Conservation (phyloP, 1,140 invertebrate species). For the Colletes latitarsis region DNA sequence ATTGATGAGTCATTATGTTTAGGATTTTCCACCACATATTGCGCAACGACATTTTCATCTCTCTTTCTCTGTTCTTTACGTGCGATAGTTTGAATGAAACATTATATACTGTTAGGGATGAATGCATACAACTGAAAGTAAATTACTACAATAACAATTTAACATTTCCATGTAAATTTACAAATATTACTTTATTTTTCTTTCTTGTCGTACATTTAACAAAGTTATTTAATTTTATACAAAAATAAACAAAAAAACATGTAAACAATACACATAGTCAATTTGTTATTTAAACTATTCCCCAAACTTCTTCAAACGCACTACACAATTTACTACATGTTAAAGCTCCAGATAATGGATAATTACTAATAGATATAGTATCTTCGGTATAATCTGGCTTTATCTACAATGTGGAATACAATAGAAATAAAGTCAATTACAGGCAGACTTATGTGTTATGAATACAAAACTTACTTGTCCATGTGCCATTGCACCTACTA, state of each 20-base stretch:
- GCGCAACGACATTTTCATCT: constrained; percentile 6
- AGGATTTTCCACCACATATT: constrained; percentile 19
- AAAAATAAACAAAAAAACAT: constrained; percentile 8
- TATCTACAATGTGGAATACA: constrained; percentile 81
- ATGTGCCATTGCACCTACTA: constrained; percentile 98
- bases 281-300: constrained; percentile 84
- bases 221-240: not conserved
- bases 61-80: not conserved
- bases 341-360: constrained; percentile 97
- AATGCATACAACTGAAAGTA: not conserved
- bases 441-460: not conserved
- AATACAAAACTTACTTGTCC: constrained; percentile 86
- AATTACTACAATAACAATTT: too few species aligned
- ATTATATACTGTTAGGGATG: not conserved
- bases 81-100: not conserved
- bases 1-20: constrained; percentile 67
- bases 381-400: constrained; percentile 96
- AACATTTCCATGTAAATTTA: not conserved
- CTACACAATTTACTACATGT: constrained; percentile 98
- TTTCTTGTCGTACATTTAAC: not conserved
- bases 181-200: not conserved
- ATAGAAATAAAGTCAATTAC: not conserved
- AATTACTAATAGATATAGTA: constrained; percentile 95
- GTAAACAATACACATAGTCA: not conserved
- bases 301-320: constrained; percentile 98